A percentile compares a stretch with the other conserved stretches of the same genome.
Evolutionary conservation across 37 sponge, comb jelly and placozoan species (phyloP).

Genomic region (Eunapius fragilis): DNA sequence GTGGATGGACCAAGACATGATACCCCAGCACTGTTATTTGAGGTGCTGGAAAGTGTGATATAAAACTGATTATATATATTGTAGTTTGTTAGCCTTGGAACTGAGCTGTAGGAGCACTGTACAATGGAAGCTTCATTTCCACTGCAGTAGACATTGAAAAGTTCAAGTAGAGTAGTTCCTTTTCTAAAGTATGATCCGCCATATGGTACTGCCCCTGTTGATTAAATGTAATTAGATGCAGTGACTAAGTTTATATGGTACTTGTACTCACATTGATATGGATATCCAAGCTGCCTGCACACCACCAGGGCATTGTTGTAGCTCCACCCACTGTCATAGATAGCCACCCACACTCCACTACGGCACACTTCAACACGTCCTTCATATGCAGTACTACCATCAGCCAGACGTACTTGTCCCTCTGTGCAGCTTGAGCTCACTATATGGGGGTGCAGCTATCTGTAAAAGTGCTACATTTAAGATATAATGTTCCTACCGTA

Average conservation of each 20-base stretch:
- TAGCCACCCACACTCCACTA: not conserved
- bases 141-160: not conserved
- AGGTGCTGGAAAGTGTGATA: not conserved
- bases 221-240: too few species aligned
- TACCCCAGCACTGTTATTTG: not conserved
- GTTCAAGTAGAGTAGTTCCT: not conserved
- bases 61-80: not conserved
- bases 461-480: too few species aligned
- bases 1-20: not conserved
- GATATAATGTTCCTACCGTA: too few species aligned
- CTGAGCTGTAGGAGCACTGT: not conserved
- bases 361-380: not conserved
- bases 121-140: not conserved
- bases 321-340: not conserved
- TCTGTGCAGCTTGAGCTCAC: too few species aligned
- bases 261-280: not conserved
- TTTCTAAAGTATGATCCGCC: not conserved
- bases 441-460: too few species aligned
- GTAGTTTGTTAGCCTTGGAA: not conserved
- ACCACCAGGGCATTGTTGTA: not conserved
- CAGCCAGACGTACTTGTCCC: too few species aligned
- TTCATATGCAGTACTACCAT: not conserved
- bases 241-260: too few species aligned
- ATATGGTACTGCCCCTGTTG: not conserved
- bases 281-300: not conserved